Evolutionary conservation across 2,888 invertebrate genomes (phyloP).

Genomic region (Xylocampa areola): DNA sequence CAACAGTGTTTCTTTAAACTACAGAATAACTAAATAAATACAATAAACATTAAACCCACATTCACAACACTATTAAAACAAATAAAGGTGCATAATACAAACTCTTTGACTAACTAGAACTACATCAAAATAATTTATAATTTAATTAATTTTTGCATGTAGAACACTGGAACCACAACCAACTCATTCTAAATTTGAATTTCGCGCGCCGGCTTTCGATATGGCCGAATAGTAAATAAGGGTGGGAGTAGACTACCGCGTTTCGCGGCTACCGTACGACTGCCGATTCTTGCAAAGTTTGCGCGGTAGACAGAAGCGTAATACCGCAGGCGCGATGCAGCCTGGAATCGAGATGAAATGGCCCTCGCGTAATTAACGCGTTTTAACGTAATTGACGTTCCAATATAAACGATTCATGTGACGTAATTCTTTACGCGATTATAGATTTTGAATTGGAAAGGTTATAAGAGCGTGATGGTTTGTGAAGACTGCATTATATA

Average conservation of each 20-base stretch:
- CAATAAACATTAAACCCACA: conserved; percentile 44
- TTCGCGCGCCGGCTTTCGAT: conserved; percentile 62
- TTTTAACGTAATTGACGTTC: conserved; percentile 45
- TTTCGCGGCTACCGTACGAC: conserved; percentile 65
- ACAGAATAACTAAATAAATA: not conserved
- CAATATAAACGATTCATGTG: conserved; percentile 42
- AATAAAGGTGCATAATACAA: conserved; percentile 24
- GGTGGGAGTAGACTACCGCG: conserved; percentile 65
- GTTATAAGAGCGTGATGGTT: not conserved
- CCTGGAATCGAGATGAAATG: conserved; percentile 49
- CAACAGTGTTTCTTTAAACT: conserved; percentile 4
- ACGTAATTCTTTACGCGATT: conserved; percentile 27
- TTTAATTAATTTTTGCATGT: conserved; percentile 31
- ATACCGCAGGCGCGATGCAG: conserved; percentile 69
- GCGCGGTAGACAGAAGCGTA: conserved; percentile 25
- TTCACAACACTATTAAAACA: conserved; percentile 48
- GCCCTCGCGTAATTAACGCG: conserved; percentile 44
- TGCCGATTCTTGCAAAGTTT: conserved; percentile 49
- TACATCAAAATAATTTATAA: conserved; percentile 19
- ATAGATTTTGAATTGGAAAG: conserved; percentile 8
- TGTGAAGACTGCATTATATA: not conserved
- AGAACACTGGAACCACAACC: conserved; percentile 49
- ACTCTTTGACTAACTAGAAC: too few relatives aligned
- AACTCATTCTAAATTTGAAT: conserved; percentile 61
- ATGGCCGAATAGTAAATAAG: conserved; percentile 47